Evolutionary conservation across 2,113 vertebrate species (phyloP), one percentile per base, ranked within the genome.

Genomic region (Mionectes macconnelli): DNA sequence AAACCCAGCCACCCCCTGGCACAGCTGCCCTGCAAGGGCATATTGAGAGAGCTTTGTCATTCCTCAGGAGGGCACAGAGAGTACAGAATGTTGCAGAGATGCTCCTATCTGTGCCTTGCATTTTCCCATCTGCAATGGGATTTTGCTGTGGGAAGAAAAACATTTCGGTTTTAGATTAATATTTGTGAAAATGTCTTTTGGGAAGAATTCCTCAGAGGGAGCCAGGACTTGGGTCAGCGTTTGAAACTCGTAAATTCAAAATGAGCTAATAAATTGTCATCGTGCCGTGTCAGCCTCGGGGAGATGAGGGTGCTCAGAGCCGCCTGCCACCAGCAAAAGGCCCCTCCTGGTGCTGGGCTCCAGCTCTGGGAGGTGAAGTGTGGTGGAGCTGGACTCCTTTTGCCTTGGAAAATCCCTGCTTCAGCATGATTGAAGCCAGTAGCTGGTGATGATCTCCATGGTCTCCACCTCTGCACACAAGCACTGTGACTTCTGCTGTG

Each of bases 161-260:
- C 40, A 67, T 55, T 59, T 30, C 0, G 7, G 45, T 83, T 90
- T 57, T n/a, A 77, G 79, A 83, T 57, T 55, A 30, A 12, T 88
- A 75, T 78, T 90, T 67, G 53, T 47, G 83, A 78, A 74, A 42
- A 86, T 67, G 62, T 49, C 49, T 83, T 93, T 42, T 25, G 53
- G 80, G 91, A 77, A 69, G 72, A 75, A 81, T 60, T 93, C 94
- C 89, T 92, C 59, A 8, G 89, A 74, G 86, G 55, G 47, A 68
- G 57, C 30, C 52, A 20, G 72, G 84, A 10, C 42, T 81, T 23
- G 49, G 64, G 64, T 89, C 76, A 72, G 93, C 39, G 2, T 55
- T 90, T 70, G 86, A 39, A 88, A 56, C 52, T 64, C 73, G 8
- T 84, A 50, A 89, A 90, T 90, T 77, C 33, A 25, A 7, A 45